Conservation (phyloP, 2,797 vertebrate genomes). For the Dermochelys coriacea region DNA sequence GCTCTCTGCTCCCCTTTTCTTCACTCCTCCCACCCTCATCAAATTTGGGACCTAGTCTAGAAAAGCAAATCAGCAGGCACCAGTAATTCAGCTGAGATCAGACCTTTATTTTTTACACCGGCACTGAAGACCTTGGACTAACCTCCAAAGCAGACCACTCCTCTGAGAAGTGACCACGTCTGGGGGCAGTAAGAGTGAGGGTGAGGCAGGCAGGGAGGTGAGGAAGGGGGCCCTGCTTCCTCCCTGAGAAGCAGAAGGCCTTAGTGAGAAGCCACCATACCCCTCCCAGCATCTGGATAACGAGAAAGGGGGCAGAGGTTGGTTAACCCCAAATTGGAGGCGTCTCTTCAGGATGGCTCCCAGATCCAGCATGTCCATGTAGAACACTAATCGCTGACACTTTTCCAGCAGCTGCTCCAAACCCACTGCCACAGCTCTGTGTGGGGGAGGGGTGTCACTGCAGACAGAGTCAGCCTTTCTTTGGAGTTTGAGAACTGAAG, state of each 20-base stretch:
- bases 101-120: background rate
- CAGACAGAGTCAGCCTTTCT: background rate
- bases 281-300: background rate
- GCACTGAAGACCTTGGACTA: background rate
- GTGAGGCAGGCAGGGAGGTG: background rate
- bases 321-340: background rate
- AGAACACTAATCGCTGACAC: background rate
- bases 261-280: background rate
- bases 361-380: background rate
- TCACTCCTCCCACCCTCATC: background rate
- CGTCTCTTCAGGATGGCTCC: background rate
- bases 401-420: background rate
- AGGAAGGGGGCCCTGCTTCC: background rate
- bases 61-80: background rate
- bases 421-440: background rate
- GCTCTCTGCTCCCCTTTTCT: background rate
- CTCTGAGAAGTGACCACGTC: background rate
- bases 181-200: background rate
- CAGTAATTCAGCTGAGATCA: rapidly evolving
- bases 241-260: background rate
- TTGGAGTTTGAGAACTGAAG: background rate
- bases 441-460: background rate
- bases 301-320: background rate
- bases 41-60: background rate
- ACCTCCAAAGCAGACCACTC: background rate